Evolutionary conservation across 2,113 vertebrate genomes (phyloP), one percentile per base, ranked within the genome.

Genomic region (Elephantulus edwardii): DNA sequence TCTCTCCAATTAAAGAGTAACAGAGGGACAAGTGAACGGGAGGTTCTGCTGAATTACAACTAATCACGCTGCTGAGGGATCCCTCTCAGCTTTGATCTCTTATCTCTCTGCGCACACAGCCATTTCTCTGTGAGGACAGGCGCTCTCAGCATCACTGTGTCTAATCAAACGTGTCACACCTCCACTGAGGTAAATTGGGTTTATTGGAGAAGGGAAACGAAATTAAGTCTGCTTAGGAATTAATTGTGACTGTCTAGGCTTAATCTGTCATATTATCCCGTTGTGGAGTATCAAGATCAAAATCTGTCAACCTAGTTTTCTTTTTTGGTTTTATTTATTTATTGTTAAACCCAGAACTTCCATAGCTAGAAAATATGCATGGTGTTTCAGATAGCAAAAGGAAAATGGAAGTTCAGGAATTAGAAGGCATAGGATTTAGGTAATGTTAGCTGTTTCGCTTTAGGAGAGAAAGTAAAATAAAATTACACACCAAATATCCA

Each of bases 171-270:
- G 0, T 97, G 96, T 97, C 96, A 95, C 88, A 97, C 96, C 92
- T 97, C 92, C 83, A 80, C 88, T 75, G 93, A 97, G 91, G 95
- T 97, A 97, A 97, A 97, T 97, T 96, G 0, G 81, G 93, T 96
- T 97, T 98, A 97, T 96, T 94, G 96, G 93, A 97, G 95, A 97
- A 96, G 87, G 72, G 95, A 97, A 98, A 98, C 97, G 95, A 97
- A 97, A 97, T 97, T 96, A 97, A 95, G 93, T 95, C 86, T 96
- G 83, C 94, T 97, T 94, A 96, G 91, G 91, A 97, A 96, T 95
- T 97, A 97, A 97, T 95, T 95, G 86, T 88, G 78, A 93, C 83
- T 92, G 88, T 95, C 85, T 92, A 95, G 75, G 89, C 44, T 97
- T 97, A 95, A 95, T 97, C 84, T 96, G 96, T 97, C 94, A 56